phyloP scores from a whole-genome alignment of 2,888 invertebrate species.

The Oxyteleia sp. region DNA sequence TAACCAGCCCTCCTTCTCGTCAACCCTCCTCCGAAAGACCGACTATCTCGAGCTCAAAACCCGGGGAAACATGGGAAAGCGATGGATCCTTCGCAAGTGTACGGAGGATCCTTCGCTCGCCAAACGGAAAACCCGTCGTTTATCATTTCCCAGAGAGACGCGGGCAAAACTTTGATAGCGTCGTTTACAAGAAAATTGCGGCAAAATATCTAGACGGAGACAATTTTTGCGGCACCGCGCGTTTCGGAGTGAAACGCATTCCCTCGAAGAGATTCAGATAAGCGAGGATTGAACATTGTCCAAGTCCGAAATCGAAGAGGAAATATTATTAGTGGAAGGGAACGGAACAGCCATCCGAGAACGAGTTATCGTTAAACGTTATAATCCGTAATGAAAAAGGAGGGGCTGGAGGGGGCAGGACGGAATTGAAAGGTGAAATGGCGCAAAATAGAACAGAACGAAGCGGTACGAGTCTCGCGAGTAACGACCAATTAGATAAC shows the following conservation, averaged over 20 bases:
- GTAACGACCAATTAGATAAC: conserved; percentile 85
- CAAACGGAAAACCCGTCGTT: conserved; percentile 58
- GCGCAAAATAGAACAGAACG: conserved; percentile 53
- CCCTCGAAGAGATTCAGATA: conserved; percentile 33
- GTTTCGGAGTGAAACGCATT: conserved; percentile 4
- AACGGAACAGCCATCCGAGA: background rate
- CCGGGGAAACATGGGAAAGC: conserved; percentile 39
- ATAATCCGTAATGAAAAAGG: conserved; percentile 44
- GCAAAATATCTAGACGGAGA: conserved; percentile 35
- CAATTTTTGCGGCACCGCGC: conserved; percentile 34
- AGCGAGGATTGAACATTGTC: conserved; percentile 30
- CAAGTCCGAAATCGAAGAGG: conserved; percentile 27
- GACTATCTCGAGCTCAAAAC: conserved; percentile 37
- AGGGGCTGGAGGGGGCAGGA: conserved; percentile 14
- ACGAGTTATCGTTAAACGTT: conserved; percentile 31
- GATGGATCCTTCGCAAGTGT: conserved; percentile 39
- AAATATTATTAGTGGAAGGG: conserved; percentile 22
- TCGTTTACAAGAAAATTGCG: conserved; percentile 63
- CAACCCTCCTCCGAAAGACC: conserved; percentile 66
- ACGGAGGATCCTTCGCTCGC: conserved; percentile 1
- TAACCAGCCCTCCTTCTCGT: conserved; percentile 79
- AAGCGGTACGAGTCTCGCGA: conserved; percentile 65
- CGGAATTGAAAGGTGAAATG: conserved; percentile 64
- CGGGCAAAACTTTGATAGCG: conserved; percentile 59
- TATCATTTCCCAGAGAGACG: conserved; percentile 44